phyloP scores from a whole-genome alignment of 2,888 invertebrate species.

The Epicampocera succincta region DNA sequence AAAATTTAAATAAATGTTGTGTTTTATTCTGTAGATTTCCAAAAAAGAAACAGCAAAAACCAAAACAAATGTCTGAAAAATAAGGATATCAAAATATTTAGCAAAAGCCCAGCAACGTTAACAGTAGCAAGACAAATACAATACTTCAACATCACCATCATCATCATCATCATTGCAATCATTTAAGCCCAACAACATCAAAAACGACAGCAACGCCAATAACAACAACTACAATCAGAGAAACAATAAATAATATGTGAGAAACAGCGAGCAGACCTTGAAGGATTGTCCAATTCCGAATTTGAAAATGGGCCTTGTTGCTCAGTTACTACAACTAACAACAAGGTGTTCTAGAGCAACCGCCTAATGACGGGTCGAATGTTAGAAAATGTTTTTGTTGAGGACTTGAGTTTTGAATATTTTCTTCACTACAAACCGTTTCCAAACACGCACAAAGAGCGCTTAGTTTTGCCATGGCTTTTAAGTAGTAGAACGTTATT shows the following conservation, averaged over 20 bases:
- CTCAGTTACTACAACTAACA: too few relatives aligned
- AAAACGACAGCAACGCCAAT: conserved; percentile 25
- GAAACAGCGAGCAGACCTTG: background rate
- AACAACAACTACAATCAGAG: conserved; percentile 17
- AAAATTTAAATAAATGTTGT: conserved; percentile 62
- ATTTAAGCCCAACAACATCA: conserved; percentile 15
- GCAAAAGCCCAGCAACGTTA: conserved; percentile 36
- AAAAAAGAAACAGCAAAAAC: background rate
- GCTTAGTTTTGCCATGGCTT: too few relatives aligned
- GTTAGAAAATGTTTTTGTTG: too few relatives aligned
- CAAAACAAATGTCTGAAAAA: conserved; percentile 45
- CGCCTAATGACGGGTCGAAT: too few relatives aligned
- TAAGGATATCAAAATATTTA: conserved; percentile 58
- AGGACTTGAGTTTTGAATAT: too few relatives aligned
- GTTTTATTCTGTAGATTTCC: conserved; percentile 20
- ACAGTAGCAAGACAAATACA: background rate
- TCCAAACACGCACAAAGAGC: too few relatives aligned
- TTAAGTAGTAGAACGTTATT: too few relatives aligned
- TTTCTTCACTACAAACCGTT: too few relatives aligned
- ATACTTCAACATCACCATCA: conserved; percentile 31
- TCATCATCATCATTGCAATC: conserved; percentile 34
- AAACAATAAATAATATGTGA: conserved; percentile 39
- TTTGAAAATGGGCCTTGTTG: too few relatives aligned
- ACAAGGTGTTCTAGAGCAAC: too few relatives aligned
- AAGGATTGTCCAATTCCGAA: conserved; percentile 16